Evolutionary conservation across 2,797 vertebrate species (phyloP).

Genomic region (Scolopax rusticola): DNA sequence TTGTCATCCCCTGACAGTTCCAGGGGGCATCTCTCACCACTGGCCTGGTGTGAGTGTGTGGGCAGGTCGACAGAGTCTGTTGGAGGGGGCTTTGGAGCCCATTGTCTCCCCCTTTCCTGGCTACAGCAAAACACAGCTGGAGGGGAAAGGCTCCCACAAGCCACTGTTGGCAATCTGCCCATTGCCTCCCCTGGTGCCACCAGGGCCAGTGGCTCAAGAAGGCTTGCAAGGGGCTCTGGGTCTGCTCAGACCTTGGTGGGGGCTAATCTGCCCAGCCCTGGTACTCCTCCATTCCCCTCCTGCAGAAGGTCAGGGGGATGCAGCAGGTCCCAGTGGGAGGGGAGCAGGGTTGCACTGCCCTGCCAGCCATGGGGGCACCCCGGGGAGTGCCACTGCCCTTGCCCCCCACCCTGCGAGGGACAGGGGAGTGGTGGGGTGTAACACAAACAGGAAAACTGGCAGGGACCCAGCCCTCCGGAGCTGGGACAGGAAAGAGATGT

Average conservation of each 20-base stretch:
- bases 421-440: background rate
- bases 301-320: rapidly evolving
- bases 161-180: rapidly evolving
- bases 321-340: rapidly evolving
- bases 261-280: background rate
- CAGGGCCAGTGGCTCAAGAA: background rate
- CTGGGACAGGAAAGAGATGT: background rate
- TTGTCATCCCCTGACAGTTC: slow-evolving; percentile 1
- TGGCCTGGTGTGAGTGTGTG: rapidly evolving
- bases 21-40: slow-evolving; percentile 45
- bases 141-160: background rate
- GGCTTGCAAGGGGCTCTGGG: background rate
- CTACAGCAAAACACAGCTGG: background rate
- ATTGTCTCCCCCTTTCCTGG: rapidly evolving
- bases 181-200: rapidly evolving
- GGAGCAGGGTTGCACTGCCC: rapidly evolving
- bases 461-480: slow-evolving; percentile 43
- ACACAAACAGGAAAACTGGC: slow-evolving; percentile 49
- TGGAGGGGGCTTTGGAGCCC: background rate
- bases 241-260: background rate
- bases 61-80: background rate
- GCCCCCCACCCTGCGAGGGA: background rate
- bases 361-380: background rate
- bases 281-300: background rate
- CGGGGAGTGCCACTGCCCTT: background rate